phyloP scores from a whole-genome alignment of 2,888 invertebrate genomes.

The Paralinhomoeus sp. region DNA sequence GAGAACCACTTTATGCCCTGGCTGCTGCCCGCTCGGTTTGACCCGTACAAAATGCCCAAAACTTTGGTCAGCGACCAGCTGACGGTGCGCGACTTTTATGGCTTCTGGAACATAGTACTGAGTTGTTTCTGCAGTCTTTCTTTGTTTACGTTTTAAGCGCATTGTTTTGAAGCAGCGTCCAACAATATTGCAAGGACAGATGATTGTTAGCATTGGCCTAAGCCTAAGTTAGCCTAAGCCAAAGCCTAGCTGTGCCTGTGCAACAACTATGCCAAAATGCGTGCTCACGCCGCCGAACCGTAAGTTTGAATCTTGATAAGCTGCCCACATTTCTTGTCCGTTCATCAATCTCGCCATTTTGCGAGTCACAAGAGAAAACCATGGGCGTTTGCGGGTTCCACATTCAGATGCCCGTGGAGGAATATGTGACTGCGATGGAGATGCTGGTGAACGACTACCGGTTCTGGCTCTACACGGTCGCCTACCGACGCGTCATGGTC shows the following conservation, averaged over 20 bases:
- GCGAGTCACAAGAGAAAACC: too few relatives aligned
- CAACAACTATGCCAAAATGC: too few relatives aligned
- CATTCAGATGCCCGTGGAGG: conserved; percentile 74
- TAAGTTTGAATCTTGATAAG: conserved; percentile 1
- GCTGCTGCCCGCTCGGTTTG: conserved; percentile 7
- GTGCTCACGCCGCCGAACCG: background rate
- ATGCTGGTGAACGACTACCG: conserved; percentile 69
- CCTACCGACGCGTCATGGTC: conserved; percentile 68
- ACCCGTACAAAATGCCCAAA: conserved; percentile 8
- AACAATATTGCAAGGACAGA: too few relatives aligned
- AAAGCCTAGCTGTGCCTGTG: too few relatives aligned
- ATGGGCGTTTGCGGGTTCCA: too few relatives aligned
- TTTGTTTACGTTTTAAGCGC: too few relatives aligned
- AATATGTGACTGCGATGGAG: conserved; percentile 81
- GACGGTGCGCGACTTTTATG: conserved; percentile 6
- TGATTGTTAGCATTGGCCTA: too few relatives aligned
- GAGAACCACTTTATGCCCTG: conserved; percentile 6
- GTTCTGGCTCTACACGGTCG: conserved; percentile 64
- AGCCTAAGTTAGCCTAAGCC: too few relatives aligned
- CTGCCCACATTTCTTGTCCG: background rate
- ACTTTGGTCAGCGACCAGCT: conserved; percentile 4
- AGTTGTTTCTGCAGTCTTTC: too few relatives aligned
- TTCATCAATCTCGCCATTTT: too few relatives aligned
- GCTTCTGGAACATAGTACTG: too few relatives aligned
- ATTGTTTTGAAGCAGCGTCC: too few relatives aligned